phyloP scores from a whole-genome alignment of 1,140 invertebrate species.

The Arctopsyche grandis region DNA sequence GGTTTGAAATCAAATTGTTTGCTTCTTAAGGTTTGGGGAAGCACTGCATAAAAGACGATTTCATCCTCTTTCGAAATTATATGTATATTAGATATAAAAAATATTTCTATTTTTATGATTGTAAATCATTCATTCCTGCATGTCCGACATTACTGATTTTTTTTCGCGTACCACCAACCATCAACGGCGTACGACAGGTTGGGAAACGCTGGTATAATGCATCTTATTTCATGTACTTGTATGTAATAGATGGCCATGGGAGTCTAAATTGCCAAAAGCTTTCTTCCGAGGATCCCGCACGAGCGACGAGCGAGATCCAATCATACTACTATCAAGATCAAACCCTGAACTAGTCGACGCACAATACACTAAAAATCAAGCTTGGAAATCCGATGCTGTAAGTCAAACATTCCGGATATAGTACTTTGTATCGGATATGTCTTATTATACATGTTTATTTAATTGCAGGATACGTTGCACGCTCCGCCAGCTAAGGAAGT shows the following conservation, averaged over 20 bases:
- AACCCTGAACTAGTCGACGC: constrained; percentile 87
- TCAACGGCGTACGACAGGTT: too few species aligned
- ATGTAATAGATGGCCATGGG: constrained; percentile 81
- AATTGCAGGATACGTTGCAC: constrained; percentile 84
- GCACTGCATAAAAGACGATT: too few species aligned
- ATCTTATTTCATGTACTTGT: too few species aligned
- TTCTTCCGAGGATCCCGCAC: constrained; percentile 97
- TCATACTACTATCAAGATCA: constrained; percentile 86
- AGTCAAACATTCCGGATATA: constrained; percentile 46
- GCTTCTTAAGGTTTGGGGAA: too few species aligned
- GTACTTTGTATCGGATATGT: background rate
- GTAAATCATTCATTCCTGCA: too few species aligned
- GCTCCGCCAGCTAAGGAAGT: constrained; percentile 86
- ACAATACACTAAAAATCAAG: constrained; percentile 97
- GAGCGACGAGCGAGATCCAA: constrained; percentile 86
- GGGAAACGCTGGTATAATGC: too few species aligned
- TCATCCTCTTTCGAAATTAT: too few species aligned
- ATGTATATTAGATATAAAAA: too few species aligned
- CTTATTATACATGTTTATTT: background rate
- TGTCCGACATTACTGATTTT: too few species aligned
- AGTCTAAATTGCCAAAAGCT: constrained; percentile 77
- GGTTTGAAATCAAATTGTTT: too few species aligned
- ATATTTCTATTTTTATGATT: too few species aligned
- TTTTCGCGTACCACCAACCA: too few species aligned
- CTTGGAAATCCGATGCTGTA: constrained; percentile 92